Conservation (phyloP, 1,140 invertebrate species). For the Potamilus streckersoni region DNA sequence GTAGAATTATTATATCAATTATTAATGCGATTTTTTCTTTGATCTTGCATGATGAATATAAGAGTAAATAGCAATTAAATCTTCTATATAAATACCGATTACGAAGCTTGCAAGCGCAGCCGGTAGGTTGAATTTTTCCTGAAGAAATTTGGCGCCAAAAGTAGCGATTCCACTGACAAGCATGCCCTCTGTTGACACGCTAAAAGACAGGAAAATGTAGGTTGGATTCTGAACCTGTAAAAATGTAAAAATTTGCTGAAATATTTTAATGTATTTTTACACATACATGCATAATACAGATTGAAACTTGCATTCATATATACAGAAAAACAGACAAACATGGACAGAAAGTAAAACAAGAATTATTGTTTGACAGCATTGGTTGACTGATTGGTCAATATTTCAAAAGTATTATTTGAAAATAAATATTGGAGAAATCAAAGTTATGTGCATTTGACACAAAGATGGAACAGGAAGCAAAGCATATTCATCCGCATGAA, state of each 20-base stretch:
- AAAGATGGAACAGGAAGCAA: too few relatives aligned
- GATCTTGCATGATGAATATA: too few relatives aligned
- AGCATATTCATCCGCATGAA: too few relatives aligned
- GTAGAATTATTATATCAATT: too few relatives aligned
- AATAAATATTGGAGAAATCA: too few relatives aligned
- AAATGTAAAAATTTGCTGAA: not conserved
- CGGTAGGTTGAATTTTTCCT: constrained; percentile 83
- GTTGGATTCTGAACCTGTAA: constrained; percentile 78
- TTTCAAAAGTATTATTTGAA: too few relatives aligned
- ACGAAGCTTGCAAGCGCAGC: constrained; percentile 79
- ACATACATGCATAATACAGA: not conserved
- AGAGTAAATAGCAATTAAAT: too few relatives aligned
- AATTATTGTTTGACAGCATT: not conserved
- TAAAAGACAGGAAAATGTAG: constrained; percentile 82
- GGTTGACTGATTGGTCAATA: too few relatives aligned
- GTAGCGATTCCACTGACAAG: constrained; percentile 82
- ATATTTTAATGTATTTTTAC: not conserved
- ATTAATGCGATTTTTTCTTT: too few relatives aligned
- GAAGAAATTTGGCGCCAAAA: constrained; percentile 83
- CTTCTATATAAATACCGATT: constrained; percentile 72
- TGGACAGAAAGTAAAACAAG: not conserved
- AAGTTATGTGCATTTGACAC: too few relatives aligned
- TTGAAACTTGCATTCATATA: not conserved
- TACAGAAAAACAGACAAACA: not conserved
- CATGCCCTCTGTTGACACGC: constrained; percentile 79